Percentiles rank a stretch among this genome's conserved stretches.
phyloP scores from a whole-genome alignment of 2,888 invertebrate species.

The Opisthograptis luteolata region DNA sequence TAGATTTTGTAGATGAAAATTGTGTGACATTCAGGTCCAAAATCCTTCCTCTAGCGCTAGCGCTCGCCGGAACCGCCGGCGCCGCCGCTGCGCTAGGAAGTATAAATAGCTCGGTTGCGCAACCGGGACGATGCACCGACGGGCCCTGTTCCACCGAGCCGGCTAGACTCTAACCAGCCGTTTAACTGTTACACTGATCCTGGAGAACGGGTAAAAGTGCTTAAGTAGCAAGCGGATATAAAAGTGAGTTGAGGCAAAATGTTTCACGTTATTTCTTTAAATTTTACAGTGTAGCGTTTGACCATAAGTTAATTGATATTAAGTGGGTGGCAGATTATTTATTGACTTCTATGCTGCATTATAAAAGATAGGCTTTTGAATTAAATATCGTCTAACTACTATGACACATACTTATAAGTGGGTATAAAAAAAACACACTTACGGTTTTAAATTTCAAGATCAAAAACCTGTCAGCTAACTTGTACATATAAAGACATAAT shows the following conservation, averaged over 20 bases:
- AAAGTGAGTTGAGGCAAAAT: no score
- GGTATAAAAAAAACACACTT: conserved; percentile 11
- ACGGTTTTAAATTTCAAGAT: conserved; percentile 37
- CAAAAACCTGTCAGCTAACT: conserved; percentile 41
- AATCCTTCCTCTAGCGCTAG: conserved; percentile 12
- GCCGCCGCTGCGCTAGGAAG: conserved; percentile 39
- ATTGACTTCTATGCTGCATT: background rate
- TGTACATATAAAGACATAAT: conserved; percentile 45
- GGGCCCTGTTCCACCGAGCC: conserved; percentile 30
- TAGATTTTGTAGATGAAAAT: no score
- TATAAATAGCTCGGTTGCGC: conserved; percentile 58
- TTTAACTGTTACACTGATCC: conserved; percentile 26
- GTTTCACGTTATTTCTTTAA: no score
- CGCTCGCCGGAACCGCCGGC: conserved; percentile 25
- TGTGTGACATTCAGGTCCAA: no score
- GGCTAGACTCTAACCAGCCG: conserved; percentile 21
- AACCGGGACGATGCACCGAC: conserved; percentile 61
- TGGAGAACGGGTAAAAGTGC: background rate
- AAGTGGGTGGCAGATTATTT: no score
- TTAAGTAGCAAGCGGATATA: no score
- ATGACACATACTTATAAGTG: conserved; percentile 13
- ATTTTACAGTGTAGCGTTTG: no score
- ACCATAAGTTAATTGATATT: no score
- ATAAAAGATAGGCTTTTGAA: no score
- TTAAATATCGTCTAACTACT: no score